phyloP scores from a whole-genome alignment of 1,140 invertebrate species.

The Zaprionus vittiger region DNA sequence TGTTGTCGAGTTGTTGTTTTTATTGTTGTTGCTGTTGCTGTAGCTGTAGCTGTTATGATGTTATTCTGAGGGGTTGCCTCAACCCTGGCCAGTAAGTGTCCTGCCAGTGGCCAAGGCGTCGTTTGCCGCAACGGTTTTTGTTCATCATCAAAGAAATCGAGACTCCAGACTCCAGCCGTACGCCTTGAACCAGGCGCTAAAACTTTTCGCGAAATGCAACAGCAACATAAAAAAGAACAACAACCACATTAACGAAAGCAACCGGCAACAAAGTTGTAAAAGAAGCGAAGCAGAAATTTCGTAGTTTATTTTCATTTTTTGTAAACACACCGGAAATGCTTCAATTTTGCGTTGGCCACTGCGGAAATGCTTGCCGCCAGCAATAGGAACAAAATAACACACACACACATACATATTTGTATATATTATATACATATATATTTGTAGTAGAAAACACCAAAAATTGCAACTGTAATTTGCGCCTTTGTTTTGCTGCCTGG shows the following conservation, averaged over 20 bases:
- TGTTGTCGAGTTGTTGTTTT: constrained; percentile 48
- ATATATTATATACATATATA: constrained; percentile 22
- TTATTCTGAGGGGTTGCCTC: background rate
- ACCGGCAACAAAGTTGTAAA: constrained; percentile 40
- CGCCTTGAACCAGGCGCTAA: constrained; percentile 47
- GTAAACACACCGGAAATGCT: constrained; percentile 77
- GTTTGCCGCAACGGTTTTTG: constrained; percentile 43
- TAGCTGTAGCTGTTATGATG: constrained; percentile 25
- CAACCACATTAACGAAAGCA: constrained; percentile 53
- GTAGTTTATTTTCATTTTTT: constrained; percentile 46
- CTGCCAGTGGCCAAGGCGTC: constrained; percentile 38
- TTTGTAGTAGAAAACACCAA: constrained; percentile 47
- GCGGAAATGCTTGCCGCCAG: constrained; percentile 67
- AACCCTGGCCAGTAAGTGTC: constrained; percentile 33
- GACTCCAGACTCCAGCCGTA: constrained; percentile 62
- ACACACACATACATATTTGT: constrained; percentile 10
- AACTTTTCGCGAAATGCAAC: constrained; percentile 71
- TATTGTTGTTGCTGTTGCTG: constrained; percentile 53
- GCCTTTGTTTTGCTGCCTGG: constrained; percentile 73
- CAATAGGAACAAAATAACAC: constrained; percentile 35
- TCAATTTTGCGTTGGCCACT: constrained; percentile 65
- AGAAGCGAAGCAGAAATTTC: constrained; percentile 51
- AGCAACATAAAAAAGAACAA: constrained; percentile 45
- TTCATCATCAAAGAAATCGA: constrained; percentile 73
- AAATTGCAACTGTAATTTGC: constrained; percentile 74